Base-by-base conservation (phyloP, 2,797 vertebrate genomes). In the Cossypha polioptera region DNA sequence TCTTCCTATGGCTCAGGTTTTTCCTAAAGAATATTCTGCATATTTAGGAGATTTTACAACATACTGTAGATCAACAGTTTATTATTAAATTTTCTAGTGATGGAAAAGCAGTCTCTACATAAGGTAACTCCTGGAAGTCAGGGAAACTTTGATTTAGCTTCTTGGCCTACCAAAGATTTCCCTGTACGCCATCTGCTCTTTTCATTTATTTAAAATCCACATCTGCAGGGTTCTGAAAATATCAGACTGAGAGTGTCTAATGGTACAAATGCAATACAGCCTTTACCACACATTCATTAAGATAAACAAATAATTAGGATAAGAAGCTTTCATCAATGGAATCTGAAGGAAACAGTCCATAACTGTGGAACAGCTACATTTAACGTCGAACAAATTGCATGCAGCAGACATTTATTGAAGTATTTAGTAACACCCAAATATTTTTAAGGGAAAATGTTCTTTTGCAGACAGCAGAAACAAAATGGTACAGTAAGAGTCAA, bases 221-320 rank as follows among this genome's bases (percentile, higher is more conserved):
- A 93, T 91, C 86, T 95, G 66, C 58, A 89, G 53, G 31, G 19
- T 59, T 95, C 72, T 92, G 90, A 86, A 95, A 94, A 88, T 86
- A 86, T 13, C 76, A 74, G 68, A 19, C 74, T 87, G 80, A 66
- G 55, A 89, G 38, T 2, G 1, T 73, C 66, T 79, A 67, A 68
- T 45, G 67, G 71, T 69, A 45, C 59, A 79, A 91, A 69, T 45
- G 51, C 66, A 86, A 62, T 22, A 29, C 28, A 76, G 71, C 48
- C 43, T 72, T 79, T 67, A 53, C 69, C 43, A 76, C 0, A 0
- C 11, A 10, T 17, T 75, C 77, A 67, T 87, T 79, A 73, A 63
- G 71, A 66, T 69, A 91, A 94, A 92, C 58, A 92, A 92, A 83
- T 88, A 90, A 93, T 93, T 89, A 92, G 80, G 51, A 20, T 53